phyloP scores from a whole-genome alignment of 2,888 invertebrate species.

The Cotesia congregata region DNA sequence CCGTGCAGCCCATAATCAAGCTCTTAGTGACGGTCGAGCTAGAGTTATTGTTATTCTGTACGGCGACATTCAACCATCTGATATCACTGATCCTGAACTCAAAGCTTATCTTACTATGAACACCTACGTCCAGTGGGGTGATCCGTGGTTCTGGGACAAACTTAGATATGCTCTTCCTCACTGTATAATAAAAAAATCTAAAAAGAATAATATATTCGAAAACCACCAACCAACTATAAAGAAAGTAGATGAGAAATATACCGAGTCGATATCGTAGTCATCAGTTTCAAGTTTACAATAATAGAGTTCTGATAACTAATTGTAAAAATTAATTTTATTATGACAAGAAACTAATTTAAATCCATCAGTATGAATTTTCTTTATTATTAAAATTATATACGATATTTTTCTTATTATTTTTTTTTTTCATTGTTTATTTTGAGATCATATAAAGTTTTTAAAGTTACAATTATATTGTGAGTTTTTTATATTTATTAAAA shows the following conservation, averaged over 20 bases:
- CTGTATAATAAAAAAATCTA: slow-evolving; percentile 70
- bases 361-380: neutral
- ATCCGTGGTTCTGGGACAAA: slow-evolving; percentile 87
- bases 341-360: too few species aligned
- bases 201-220: slow-evolving; percentile 64
- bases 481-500: too few species aligned
- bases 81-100: slow-evolving; percentile 78
- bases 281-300: neutral
- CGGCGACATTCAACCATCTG: slow-evolving; percentile 77
- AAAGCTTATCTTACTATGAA: slow-evolving; percentile 81
- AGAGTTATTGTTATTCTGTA: slow-evolving; percentile 82
- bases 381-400: neutral
- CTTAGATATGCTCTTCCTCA: slow-evolving; percentile 82
- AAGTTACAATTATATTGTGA: too few species aligned
- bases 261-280: slow-evolving; percentile 53
- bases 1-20: slow-evolving; percentile 80
- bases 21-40: slow-evolving; percentile 78
- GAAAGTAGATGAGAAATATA: slow-evolving; percentile 53
- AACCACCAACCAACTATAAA: slow-evolving; percentile 53
- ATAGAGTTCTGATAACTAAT: neutral
- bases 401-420: too few species aligned
- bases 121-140: slow-evolving; percentile 86
- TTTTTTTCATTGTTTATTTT: too few species aligned
- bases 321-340: neutral
- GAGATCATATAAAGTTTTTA: too few species aligned